Evolutionary conservation across 1,140 invertebrate species (phyloP), one percentile per base, ranked within the genome.

Genomic region (Sycophila sp.): DNA sequence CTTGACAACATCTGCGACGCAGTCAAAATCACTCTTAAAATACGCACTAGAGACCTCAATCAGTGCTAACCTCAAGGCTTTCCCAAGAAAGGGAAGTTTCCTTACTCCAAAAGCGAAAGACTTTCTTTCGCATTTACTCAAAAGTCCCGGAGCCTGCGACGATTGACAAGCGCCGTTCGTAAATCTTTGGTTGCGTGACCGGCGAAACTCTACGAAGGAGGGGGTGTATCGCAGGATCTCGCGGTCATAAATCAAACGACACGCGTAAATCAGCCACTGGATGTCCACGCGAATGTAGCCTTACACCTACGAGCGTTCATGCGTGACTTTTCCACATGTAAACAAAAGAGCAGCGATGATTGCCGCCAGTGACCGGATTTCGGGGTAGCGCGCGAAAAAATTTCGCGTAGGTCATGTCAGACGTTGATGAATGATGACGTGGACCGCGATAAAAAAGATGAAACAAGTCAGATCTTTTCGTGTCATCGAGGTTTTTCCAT

Each of bases 211-310:
- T n/a, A n/a, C 58, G 40, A 47, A 49, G 36, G 60, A 53, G 13
- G 34, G 49, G n/a, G 6, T 36, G 24, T 22, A 22, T 24, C 24
- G n/a, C n/a, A n/a, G n/a, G 24, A 53, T 45, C 17, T 53, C 24
- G 28, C 10, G 40, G 40, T 47, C 30, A 68, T 59, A 68, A 59
- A 68, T 59, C 40, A 49, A 59, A 6, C 13, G 17, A 5, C 22
- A 30, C 5, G n/a, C 40, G 55, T 68, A 68, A 59, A 68, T 59
- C 55, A 68, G 30, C 30, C 38, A 45, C 17, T 40, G 15, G 53
- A 32, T 11, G 34, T 5, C 11, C 32, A 7, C 3, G 2, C 19
- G 36, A 56, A 59, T 60, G 13, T 60, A 60, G 42, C 28, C 34
- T 17, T n/a, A 28, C n/a, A 32, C n/a, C 58, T 17, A 17, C 15